Evolutionary conservation across 2,113 vertebrate species (phyloP).

Genomic region (Boleophthalmus pectinirostris): DNA sequence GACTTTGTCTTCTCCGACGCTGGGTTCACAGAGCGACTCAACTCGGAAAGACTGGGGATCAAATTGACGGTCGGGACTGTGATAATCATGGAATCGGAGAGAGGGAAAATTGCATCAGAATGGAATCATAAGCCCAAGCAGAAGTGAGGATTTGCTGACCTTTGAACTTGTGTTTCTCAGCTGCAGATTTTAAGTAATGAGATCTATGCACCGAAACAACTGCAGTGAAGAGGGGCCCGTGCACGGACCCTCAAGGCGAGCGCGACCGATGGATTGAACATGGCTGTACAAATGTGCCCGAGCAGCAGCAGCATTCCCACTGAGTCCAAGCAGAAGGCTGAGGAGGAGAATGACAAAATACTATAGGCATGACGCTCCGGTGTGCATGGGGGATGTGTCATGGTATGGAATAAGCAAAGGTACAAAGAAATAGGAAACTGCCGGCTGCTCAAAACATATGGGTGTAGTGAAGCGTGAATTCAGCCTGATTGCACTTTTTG

Average conservation of each 20-base stretch:
- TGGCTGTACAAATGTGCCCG: conserved; percentile 44
- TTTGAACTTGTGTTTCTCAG: conserved; percentile 78
- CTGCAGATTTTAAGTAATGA: conserved; percentile 75
- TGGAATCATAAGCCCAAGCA: conserved; percentile 71
- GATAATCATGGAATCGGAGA: conserved; percentile 70
- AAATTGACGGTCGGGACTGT: conserved; percentile 56
- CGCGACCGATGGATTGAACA: conserved; percentile 60
- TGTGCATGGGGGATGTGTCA: conserved; percentile 4
- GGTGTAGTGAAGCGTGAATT: not conserved
- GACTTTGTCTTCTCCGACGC: conserved; percentile 28
- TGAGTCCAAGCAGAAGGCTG: conserved; percentile 35
- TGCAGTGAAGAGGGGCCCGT: conserved; percentile 33
- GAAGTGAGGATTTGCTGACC: conserved; percentile 72
- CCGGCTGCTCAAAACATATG: not conserved
- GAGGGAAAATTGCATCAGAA: conserved; percentile 73
- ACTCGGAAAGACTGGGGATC: conserved; percentile 60
- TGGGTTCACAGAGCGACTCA: conserved; percentile 47
- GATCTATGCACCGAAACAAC: conserved; percentile 66
- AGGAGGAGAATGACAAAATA: conserved; percentile 29
- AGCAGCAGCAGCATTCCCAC: conserved; percentile 34
- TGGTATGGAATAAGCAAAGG: conserved; percentile 5
- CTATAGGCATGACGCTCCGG: conserved; percentile 25
- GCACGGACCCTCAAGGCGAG: conserved; percentile 27
- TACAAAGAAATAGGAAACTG: not conserved
- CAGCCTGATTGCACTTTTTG: not conserved